phyloP scores from a whole-genome alignment of 2,113 vertebrate genomes.

The Pseudois nayaur region DNA sequence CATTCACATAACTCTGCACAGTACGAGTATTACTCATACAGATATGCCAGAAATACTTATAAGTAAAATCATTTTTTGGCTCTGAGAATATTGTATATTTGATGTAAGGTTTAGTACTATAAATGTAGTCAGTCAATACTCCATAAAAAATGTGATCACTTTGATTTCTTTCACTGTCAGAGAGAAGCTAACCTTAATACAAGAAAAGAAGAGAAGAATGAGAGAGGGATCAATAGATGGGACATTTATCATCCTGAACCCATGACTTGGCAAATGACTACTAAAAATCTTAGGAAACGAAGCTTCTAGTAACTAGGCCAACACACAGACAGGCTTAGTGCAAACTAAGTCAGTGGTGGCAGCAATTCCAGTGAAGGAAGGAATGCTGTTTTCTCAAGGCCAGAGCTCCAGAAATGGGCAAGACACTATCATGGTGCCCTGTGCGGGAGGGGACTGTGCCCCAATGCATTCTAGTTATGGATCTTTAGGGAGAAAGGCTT shows the following conservation, averaged over 20 bases:
- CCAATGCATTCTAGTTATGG: not conserved
- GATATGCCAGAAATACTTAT: not conserved
- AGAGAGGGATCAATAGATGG: not conserved
- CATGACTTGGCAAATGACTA: not conserved
- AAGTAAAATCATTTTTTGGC: not conserved
- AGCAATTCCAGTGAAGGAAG: not conserved
- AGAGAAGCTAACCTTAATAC: not conserved
- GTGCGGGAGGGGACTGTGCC: fast-evolving
- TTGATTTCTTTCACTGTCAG: not conserved
- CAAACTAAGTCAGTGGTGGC: not conserved
- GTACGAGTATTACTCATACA: not conserved
- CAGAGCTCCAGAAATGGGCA: not conserved
- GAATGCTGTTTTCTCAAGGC: not conserved
- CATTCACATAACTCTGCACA: not conserved
- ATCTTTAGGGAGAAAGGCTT: not conserved
- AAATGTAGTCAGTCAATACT: not conserved
- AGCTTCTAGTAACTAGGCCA: not conserved
- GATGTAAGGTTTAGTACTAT: not conserved
- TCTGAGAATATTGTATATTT: not conserved
- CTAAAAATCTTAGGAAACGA: not conserved
- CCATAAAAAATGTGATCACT: not conserved
- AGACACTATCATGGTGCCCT: not conserved
- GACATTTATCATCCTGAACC: not conserved
- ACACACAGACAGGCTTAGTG: not conserved
- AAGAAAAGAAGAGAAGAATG: not conserved